Conservation (phyloP, 2,888 invertebrate genomes). For the Nebria salina region DNA sequence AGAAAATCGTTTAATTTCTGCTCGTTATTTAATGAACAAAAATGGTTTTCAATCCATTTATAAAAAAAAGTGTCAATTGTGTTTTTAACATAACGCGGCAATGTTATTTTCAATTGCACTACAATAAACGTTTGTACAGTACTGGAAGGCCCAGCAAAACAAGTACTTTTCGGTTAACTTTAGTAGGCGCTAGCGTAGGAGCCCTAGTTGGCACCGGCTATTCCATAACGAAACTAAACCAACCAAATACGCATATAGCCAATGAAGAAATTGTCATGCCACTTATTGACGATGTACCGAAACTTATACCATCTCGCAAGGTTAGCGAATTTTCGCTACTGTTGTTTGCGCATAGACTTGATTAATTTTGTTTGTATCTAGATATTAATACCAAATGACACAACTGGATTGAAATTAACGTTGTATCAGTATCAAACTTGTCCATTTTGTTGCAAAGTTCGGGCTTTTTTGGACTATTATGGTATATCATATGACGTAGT, state of each 20-base stretch:
- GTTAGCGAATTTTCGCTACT: conserved; percentile 56
- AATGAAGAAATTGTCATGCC: conserved; percentile 62
- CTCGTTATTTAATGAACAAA: not conserved
- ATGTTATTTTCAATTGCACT: conserved; percentile 2
- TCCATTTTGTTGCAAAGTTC: conserved; percentile 96
- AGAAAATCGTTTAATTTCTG: too few relatives aligned
- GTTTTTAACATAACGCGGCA: not conserved
- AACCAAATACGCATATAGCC: conserved; percentile 61
- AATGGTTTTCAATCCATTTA: conserved; percentile 4
- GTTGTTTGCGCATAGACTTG: too few relatives aligned
- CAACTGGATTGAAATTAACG: conserved; percentile 78
- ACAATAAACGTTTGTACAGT: conserved; percentile 15
- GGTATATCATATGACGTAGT: conserved; percentile 95
- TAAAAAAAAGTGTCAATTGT: not conserved
- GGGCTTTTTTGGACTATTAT: conserved; percentile 89
- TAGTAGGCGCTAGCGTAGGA: conserved; percentile 61
- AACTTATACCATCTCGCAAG: conserved; percentile 62
- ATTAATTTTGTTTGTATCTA: conserved; percentile 54
- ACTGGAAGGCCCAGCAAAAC: conserved; percentile 24
- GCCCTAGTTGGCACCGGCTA: conserved; percentile 64
- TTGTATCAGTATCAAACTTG: conserved; percentile 98
- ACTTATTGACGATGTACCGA: conserved; percentile 58
- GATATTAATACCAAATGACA: conserved; percentile 73
- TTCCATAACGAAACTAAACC: conserved; percentile 61
- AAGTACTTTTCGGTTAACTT: conserved; percentile 56